phyloP scores from a whole-genome alignment of 2,113 vertebrate genomes.

The Myrmecophaga tridactyla region DNA sequence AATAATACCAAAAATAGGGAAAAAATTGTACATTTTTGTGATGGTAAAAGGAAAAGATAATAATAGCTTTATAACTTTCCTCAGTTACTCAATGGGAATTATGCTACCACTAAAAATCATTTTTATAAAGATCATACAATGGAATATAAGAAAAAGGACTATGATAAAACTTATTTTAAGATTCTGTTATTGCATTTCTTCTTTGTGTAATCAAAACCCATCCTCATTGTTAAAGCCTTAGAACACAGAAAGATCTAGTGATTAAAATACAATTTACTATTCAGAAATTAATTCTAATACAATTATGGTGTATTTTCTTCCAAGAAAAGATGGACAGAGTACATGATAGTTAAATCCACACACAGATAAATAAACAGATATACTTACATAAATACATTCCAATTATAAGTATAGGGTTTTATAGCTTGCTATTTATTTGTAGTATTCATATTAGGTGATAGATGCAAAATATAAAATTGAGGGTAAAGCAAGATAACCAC shows the following conservation, averaged over 20 bases:
- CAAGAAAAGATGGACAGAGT: background rate
- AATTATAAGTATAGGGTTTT: background rate
- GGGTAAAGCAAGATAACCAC: background rate
- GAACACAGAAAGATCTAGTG: background rate
- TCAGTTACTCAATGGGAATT: background rate
- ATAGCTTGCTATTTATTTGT: constrained; percentile 2
- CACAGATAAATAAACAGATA: background rate
- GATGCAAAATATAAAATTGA: background rate
- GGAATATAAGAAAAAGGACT: background rate
- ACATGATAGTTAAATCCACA: background rate
- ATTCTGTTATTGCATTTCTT: background rate
- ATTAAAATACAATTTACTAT: background rate
- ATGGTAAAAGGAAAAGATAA: background rate
- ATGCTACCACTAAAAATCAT: background rate
- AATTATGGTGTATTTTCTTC: background rate
- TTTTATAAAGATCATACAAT: background rate
- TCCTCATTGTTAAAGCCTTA: background rate
- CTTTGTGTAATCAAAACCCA: background rate
- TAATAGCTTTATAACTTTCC: background rate
- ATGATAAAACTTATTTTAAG: background rate
- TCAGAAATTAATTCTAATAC: background rate
- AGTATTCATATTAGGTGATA: background rate
- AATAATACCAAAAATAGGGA: background rate
- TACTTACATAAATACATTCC: background rate
- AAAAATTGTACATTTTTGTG: background rate